phyloP scores from a whole-genome alignment of 2,888 invertebrate species.

The Sicus ferrugineus region DNA sequence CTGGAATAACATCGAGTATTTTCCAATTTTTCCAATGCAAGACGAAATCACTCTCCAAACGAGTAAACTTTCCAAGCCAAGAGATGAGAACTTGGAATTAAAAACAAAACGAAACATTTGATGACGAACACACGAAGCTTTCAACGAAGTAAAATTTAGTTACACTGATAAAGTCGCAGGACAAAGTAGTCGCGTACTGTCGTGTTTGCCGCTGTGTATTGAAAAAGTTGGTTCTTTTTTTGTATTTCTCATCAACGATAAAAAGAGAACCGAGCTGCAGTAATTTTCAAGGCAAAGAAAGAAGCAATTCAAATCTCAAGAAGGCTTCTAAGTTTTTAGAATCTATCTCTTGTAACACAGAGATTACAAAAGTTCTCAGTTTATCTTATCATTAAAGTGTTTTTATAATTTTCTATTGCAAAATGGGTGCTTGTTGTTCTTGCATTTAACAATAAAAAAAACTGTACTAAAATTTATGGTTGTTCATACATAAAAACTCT shows the following conservation, averaged over 20 bases:
- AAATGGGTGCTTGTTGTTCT: too few relatives aligned
- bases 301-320: too few relatives aligned
- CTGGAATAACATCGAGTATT: background rate
- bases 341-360: too few relatives aligned
- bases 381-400: too few relatives aligned
- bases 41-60: background rate
- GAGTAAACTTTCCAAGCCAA: background rate
- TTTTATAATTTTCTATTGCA: too few relatives aligned
- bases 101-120: slow-evolving; percentile 8
- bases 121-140: background rate
- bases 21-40: background rate
- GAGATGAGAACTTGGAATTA: background rate
- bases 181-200: slow-evolving; percentile 18
- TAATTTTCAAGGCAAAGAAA: too few relatives aligned
- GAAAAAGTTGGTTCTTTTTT: background rate
- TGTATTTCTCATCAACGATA: background rate
- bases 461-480: too few relatives aligned
- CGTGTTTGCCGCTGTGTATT: background rate
- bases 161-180: slow-evolving; percentile 28
- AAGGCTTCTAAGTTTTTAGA: too few relatives aligned
- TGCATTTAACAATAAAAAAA: too few relatives aligned
- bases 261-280: too few relatives aligned
- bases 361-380: too few relatives aligned
- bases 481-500: too few relatives aligned
- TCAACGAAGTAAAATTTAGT: slow-evolving; percentile 28